Percentiles rank a stretch among this genome's conserved stretches.
Conservation (phyloP, 2,888 invertebrate genomes). For the Stenoptilia bipunctidactyla region DNA sequence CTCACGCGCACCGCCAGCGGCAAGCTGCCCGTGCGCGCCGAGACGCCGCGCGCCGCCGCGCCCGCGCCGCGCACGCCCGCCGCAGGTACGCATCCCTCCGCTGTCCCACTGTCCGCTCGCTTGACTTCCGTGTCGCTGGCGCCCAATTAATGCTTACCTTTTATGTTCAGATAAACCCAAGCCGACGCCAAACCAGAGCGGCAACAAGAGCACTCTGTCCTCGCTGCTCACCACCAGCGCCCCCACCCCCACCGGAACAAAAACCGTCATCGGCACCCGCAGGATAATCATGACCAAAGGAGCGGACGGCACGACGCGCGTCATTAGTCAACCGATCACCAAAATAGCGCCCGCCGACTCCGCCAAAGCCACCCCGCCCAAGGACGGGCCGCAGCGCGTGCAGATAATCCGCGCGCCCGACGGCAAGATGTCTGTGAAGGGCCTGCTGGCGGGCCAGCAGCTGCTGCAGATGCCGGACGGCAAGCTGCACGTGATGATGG, state of each 20-base stretch:
- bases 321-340: conserved; percentile 73
- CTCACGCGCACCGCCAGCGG: conserved; percentile 87
- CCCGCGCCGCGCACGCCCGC: background rate
- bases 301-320: conserved; percentile 75
- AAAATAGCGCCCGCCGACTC: conserved; percentile 31
- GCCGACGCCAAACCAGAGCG: conserved; percentile 59
- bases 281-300: conserved; percentile 84
- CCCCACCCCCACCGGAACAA: conserved; percentile 69
- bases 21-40: conserved; percentile 66
- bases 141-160: conserved; percentile 37
- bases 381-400: conserved; percentile 79
- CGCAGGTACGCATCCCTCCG: no score
- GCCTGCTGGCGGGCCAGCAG: conserved; percentile 92
- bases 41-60: conserved; percentile 64
- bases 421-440: conserved; percentile 92
- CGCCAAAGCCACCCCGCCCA: conserved; percentile 33
- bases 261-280: conserved; percentile 74
- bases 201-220: conserved; percentile 76
- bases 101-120: no score
- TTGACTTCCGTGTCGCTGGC: background rate
- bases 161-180: conserved; percentile 57
- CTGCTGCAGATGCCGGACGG: conserved; percentile 94
- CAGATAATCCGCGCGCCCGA: conserved; percentile 92
- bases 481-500: conserved; percentile 86
- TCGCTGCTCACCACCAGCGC: conserved; percentile 72